Base-by-base conservation (phyloP, 2,797 vertebrate genomes). In the Chelidonichthys spinosus region DNA sequence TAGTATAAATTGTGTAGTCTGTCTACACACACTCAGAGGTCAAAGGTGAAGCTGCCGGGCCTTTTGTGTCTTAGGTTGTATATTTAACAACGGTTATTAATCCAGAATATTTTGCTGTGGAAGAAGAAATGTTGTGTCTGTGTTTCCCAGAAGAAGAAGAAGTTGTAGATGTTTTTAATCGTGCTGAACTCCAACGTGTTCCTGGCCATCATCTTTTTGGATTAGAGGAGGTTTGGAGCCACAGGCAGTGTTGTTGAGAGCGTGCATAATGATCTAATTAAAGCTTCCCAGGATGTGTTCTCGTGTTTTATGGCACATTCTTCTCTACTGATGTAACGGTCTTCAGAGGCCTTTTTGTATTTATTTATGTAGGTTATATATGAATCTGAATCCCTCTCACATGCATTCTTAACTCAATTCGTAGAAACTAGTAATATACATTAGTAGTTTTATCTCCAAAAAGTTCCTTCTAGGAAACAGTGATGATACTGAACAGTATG, bases 221-320 rank as follows among this genome's bases (percentile, higher is more conserved):
- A 85, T 85, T 75, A 42, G 55, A 49, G 70, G 64, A 74, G 76
- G 50, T 79, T 85, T 84, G 66, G 83, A 85, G 78, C 87, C 71
- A 84, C 74, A 68, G 81, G 71, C 90, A 49, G 61, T 42, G 64
- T 76, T 89, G 73, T 62, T 63, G 53, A 79, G 85, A 90, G 92
- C 94, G 94, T 87, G 93, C 85, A 79, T 91, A 88, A 94, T 94
- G 91, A 92, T 82, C 79, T 79, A 78, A 46, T 85, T 92, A 90
- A 91, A 89, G 78, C 61, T 84, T 88, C 77, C 82, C 81, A 78
- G 89, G 90, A 94, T 88, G 87, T 92, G 90, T 87, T 89, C 90
- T 93, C 80, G 59, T 85, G 84, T 92, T 93, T 87, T 87, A 93
- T 84, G 76, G 85, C 35, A 64, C 90, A 92, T 94, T 90, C 75